Percentiles rank a stretch among this genome's conserved stretches.
phyloP scores from a whole-genome alignment of 2,113 vertebrate species.

The Brachypteracias leptosomus region DNA sequence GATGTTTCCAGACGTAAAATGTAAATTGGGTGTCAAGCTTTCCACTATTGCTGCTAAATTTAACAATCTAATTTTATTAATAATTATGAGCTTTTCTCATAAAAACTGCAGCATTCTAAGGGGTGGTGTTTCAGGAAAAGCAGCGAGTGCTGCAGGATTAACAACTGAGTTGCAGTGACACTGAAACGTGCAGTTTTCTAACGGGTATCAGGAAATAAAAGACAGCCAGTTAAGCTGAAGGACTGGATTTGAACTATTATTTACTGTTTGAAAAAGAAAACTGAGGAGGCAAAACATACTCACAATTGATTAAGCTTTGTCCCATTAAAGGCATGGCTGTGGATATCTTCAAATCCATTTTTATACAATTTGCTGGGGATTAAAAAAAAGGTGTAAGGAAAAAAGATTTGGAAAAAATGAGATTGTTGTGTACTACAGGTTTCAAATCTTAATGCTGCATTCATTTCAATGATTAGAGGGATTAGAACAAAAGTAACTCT shows the following conservation, averaged over 20 bases:
- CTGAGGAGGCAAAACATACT: constrained; percentile 54
- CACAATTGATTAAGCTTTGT: constrained; percentile 88
- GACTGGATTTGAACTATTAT: neutral
- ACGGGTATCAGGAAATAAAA: neutral
- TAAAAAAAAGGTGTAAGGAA: neutral
- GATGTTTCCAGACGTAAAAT: neutral
- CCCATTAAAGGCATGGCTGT: constrained; percentile 88
- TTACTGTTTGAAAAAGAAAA: neutral
- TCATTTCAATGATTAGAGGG: neutral
- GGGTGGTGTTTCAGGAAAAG: neutral
- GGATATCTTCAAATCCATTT: constrained; percentile 90
- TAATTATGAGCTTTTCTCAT: neutral
- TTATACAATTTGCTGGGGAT: constrained; percentile 82
- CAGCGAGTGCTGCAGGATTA: neutral
- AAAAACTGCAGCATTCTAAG: neutral
- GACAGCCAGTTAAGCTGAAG: neutral
- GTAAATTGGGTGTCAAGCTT: neutral
- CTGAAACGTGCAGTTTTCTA: neutral
- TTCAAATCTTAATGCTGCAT: neutral
- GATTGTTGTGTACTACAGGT: neutral
- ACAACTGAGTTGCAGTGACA: neutral
- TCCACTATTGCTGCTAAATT: neutral
- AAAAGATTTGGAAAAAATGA: neutral
- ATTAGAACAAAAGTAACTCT: neutral
- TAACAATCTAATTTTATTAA: neutral